Conservation (phyloP, 2,797 vertebrate genomes). For the Sarcoramphus papa region DNA sequence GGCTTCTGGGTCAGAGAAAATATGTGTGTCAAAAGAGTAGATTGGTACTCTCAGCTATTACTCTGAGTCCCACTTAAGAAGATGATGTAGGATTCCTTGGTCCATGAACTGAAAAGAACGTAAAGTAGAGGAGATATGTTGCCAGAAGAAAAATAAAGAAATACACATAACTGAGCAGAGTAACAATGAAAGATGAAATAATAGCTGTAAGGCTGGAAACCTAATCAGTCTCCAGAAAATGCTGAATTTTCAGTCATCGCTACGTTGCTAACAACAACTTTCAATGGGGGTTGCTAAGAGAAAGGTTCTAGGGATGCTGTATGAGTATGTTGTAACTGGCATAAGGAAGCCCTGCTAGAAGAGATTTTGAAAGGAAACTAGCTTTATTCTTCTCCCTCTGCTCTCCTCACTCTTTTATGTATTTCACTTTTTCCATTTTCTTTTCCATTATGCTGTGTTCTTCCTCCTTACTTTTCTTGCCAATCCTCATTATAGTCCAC, state of each 20-base stretch:
- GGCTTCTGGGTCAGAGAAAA: not conserved
- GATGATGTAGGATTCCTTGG: not conserved
- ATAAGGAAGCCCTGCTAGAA: not conserved
- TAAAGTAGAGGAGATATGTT: not conserved
- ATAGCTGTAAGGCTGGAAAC: slow-evolving; percentile 16
- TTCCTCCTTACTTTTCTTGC: not conserved
- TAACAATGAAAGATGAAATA: slow-evolving; percentile 46
- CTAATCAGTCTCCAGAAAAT: slow-evolving; percentile 40
- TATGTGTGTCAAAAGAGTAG: not conserved
- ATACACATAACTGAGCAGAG: slow-evolving; percentile 9
- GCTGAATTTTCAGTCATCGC: slow-evolving; percentile 35
- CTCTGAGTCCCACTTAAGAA: not conserved
- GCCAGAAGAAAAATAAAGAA: slow-evolving; percentile 48
- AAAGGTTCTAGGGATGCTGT: not conserved
- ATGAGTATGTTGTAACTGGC: not conserved
- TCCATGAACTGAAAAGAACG: not conserved
- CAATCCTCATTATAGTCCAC: not conserved
- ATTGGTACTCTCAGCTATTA: not conserved
- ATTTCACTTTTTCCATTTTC: not conserved
- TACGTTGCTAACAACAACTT: not conserved
- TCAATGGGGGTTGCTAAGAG: not conserved
- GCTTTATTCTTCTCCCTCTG: not conserved
- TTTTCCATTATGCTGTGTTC: not conserved
- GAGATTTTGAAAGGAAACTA: not conserved
- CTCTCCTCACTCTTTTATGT: not conserved